A percentile compares a stretch with the other conserved stretches of the same genome.
Conservation (phyloP, 2,888 invertebrate species). For the Baronia brevicornis region DNA sequence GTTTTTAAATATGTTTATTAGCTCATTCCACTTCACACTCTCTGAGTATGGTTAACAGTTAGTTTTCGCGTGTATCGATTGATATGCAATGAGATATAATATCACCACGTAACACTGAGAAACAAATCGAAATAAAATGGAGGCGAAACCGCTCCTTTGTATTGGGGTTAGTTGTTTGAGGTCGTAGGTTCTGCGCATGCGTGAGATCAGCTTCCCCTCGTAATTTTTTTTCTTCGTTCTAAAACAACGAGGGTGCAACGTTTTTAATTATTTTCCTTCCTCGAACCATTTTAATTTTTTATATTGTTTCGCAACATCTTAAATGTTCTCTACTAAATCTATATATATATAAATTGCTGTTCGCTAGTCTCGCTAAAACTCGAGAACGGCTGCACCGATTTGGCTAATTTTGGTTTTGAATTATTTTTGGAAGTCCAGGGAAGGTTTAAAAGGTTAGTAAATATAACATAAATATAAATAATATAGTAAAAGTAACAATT, state of each 20-base stretch:
- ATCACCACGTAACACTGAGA: slow-evolving; percentile 33
- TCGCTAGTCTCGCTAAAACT: no score
- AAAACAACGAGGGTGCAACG: slow-evolving; percentile 17
- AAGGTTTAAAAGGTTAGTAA: no score
- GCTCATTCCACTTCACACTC: slow-evolving; percentile 23
- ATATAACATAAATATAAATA: no score
- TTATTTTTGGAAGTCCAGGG: no score
- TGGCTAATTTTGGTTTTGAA: no score
- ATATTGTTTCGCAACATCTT: no score
- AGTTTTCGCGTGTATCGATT: slow-evolving; percentile 15
- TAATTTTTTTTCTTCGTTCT: slow-evolving; percentile 38
- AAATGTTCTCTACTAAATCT: no score
- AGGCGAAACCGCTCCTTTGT: slow-evolving; percentile 32
- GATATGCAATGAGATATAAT: slow-evolving; percentile 15
- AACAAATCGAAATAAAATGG: slow-evolving; percentile 60
- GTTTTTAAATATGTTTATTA: neutral
- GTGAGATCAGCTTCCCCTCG: slow-evolving; percentile 29
- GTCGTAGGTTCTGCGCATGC: slow-evolving; percentile 41
- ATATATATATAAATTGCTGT: no score
- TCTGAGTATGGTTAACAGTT: slow-evolving; percentile 13
- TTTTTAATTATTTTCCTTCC: neutral
- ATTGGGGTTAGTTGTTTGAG: slow-evolving; percentile 45
- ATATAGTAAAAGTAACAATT: no score
- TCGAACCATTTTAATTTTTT: neutral
- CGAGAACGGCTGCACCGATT: no score